Conservation (phyloP, 2,113 vertebrate genomes). For the Sinocyclocheilus rhinocerous region DNA sequence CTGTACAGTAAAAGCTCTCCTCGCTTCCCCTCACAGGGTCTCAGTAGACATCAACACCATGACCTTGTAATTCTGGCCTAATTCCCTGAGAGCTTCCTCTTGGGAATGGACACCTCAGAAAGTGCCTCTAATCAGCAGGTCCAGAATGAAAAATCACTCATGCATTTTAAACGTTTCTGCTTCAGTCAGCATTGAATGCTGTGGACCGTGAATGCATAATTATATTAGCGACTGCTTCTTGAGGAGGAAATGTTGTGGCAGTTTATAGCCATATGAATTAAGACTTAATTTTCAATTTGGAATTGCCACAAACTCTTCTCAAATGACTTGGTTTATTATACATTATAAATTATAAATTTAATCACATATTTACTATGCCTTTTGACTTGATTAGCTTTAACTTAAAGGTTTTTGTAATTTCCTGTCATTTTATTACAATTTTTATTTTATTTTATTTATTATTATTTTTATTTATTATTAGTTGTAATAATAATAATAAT, state of each 20-base stretch:
- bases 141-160: slow-evolving; percentile 40
- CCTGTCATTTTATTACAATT: background rate
- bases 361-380: too few species aligned
- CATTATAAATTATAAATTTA: too few species aligned
- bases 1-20: background rate
- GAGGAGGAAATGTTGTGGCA: slow-evolving; percentile 6
- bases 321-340: too few species aligned
- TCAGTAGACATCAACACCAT: background rate
- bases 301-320: background rate
- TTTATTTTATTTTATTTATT: background rate
- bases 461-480: background rate
- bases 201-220: slow-evolving; percentile 35
- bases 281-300: slow-evolving; percentile 15
- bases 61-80: slow-evolving; percentile 43
- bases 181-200: slow-evolving; percentile 38
- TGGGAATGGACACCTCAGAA: slow-evolving; percentile 29
- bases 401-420: too few species aligned
- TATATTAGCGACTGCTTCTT: slow-evolving; percentile 14
- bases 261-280: slow-evolving; percentile 1
- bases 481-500: too few species aligned
- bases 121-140: slow-evolving; percentile 27
- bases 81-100: slow-evolving; percentile 14
- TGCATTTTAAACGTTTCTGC: slow-evolving; percentile 42
- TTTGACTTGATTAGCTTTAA: too few species aligned
- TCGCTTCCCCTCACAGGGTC: background rate